phyloP scores from a whole-genome alignment of 2,888 invertebrate genomes.

The Torymus texanus region DNA sequence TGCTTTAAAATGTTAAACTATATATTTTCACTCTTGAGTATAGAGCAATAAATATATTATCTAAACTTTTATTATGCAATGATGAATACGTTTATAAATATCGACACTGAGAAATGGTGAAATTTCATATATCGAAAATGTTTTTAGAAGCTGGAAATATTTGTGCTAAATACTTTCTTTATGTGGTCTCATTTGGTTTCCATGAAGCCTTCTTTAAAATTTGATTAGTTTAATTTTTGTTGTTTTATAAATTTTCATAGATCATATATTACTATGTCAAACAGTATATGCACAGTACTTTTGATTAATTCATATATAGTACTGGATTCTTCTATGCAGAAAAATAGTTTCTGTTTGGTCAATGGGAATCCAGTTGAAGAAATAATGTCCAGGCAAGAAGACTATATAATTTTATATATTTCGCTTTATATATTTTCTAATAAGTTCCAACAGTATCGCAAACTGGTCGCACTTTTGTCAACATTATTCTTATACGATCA shows the following conservation, averaged over 20 bases:
- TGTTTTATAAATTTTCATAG: conserved; percentile 7
- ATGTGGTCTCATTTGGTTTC: conserved; percentile 36
- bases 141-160: conserved; percentile 43
- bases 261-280: not conserved
- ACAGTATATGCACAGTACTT: not conserved
- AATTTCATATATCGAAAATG: conserved; percentile 42
- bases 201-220: conserved; percentile 17
- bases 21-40: not conserved
- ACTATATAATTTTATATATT: conserved; percentile 6
- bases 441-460: conserved; percentile 34
- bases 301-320: too few relatives aligned
- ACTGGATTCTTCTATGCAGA: conserved; percentile 32
- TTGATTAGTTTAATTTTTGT: conserved; percentile 5
- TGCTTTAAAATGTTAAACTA: not conserved
- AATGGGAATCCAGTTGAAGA: conserved; percentile 28
- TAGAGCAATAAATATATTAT: conserved; percentile 13
- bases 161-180: conserved; percentile 49
- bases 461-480: conserved; percentile 21
- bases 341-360: conserved; percentile 51
- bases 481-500: conserved; percentile 23
- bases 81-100: conserved; percentile 37
- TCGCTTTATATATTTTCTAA: conserved; percentile 23
- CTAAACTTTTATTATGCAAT: conserved; percentile 23
- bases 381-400: conserved; percentile 25
- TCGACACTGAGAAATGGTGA: conserved; percentile 38